A percentile compares a stretch with the other conserved stretches of the same genome.
Evolutionary conservation across 2,797 vertebrate genomes (phyloP).

Genomic region (Pseudochromis fuscus): DNA sequence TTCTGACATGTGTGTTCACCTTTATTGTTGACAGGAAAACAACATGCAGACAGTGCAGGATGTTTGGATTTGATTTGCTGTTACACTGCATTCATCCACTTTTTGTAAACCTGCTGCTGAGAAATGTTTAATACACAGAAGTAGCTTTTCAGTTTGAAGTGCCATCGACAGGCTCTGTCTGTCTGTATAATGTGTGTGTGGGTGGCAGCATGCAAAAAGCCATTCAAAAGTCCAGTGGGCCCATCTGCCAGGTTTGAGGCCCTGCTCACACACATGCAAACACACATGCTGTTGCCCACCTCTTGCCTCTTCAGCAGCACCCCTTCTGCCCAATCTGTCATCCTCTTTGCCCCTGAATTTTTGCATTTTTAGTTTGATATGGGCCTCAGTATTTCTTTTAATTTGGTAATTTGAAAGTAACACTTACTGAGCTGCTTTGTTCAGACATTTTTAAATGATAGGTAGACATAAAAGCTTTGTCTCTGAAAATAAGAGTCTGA

Average conservation of each 20-base stretch:
- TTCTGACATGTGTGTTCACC: constrained; percentile 18
- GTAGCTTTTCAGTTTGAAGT: constrained; percentile 20
- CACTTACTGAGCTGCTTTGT: too few species aligned
- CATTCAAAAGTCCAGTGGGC: constrained; percentile 34
- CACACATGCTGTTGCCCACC: neutral
- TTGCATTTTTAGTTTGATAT: too few species aligned
- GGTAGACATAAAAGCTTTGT: too few species aligned
- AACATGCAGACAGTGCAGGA: neutral
- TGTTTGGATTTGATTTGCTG: too few species aligned
- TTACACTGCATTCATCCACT: too few species aligned
- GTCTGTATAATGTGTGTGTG: constrained; percentile 35
- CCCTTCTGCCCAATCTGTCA: too few species aligned
- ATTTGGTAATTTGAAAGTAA: too few species aligned
- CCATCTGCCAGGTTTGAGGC: constrained; percentile 53
- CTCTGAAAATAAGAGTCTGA: too few species aligned
- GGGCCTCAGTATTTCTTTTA: too few species aligned
- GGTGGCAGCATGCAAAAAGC: constrained; percentile 37
- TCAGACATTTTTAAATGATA: too few species aligned
- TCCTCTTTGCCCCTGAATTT: too few species aligned
- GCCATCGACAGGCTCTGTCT: constrained; percentile 23
- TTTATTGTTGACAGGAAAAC: constrained; percentile 18
- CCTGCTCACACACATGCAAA: neutral
- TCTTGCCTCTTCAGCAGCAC: too few species aligned
- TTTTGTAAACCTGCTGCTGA: neutral
- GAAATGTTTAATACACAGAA: neutral